Conservation (phyloP, 2,797 vertebrate species). For the Neosilurus mollespiculum region DNA sequence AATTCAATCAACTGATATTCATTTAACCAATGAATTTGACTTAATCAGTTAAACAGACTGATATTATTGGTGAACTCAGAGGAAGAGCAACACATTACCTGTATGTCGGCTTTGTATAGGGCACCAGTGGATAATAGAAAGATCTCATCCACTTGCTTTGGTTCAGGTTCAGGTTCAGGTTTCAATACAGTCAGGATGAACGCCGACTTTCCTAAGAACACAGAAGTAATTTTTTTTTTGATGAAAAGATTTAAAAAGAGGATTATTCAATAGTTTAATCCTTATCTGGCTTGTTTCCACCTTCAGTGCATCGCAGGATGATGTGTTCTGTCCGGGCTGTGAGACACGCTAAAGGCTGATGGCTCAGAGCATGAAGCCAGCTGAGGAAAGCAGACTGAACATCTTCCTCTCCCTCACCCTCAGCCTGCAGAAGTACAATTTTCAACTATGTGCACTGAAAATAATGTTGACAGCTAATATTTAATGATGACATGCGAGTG, state of each 20-base stretch:
- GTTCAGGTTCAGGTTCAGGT: conserved; percentile 66
- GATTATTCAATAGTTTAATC: neutral
- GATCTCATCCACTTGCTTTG: conserved; percentile 74
- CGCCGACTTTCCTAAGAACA: conserved; percentile 77
- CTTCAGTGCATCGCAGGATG: conserved; percentile 76
- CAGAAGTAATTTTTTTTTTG: neutral
- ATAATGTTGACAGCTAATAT: neutral
- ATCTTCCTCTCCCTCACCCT: conserved; percentile 71
- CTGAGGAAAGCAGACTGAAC: conserved; percentile 80
- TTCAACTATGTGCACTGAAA: neutral
- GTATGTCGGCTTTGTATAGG: conserved; percentile 80
- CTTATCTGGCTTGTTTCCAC: conserved; percentile 57
- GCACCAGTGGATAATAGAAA: conserved; percentile 80
- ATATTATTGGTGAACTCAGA: too few species aligned
- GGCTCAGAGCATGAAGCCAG: conserved; percentile 84
- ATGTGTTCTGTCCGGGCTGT: conserved; percentile 72
- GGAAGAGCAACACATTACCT: conserved; percentile 73
- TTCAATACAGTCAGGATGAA: conserved; percentile 79
- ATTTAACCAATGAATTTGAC: too few species aligned
- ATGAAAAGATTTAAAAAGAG: neutral
- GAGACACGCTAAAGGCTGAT: conserved; percentile 79
- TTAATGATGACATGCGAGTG: neutral
- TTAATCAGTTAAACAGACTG: too few species aligned
- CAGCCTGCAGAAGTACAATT: conserved; percentile 64
- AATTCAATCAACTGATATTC: too few species aligned